A percentile compares a stretch with the other conserved stretches of the same genome.
phyloP scores from a whole-genome alignment of 2,888 invertebrate species.

The Caenorhabditis angaria region DNA sequence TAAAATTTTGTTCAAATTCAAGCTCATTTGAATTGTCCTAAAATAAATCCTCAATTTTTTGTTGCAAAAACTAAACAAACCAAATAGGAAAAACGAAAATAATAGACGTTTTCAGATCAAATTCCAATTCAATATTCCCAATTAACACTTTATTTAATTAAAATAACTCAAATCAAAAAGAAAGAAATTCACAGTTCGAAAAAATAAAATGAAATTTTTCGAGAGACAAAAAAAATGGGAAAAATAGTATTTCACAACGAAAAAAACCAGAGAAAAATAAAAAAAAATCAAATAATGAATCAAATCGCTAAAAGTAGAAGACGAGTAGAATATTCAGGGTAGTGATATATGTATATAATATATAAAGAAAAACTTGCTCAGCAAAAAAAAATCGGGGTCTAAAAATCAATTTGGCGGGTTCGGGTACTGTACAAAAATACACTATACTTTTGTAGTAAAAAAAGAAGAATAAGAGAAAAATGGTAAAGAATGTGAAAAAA shows the following conservation, averaged over 20 bases:
- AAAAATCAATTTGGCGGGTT: no score
- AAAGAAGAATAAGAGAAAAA: neutral
- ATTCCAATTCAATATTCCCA: neutral
- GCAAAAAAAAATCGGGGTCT: slow-evolving; percentile 2
- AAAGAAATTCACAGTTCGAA: no score
- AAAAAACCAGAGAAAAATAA: neutral
- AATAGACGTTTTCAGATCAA: neutral
- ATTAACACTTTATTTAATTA: neutral
- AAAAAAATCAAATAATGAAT: no score
- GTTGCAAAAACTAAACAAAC: no score
- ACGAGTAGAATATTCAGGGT: no score
- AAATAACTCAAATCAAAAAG: neutral
- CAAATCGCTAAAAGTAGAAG: neutral
- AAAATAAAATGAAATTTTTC: no score
- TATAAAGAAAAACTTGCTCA: neutral
- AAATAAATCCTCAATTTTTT: no score
- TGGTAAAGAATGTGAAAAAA: neutral
- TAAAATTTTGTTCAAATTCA: neutral
- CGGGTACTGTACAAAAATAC: slow-evolving; percentile 2
- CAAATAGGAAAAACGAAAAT: neutral
- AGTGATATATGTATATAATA: neutral
- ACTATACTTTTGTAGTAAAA: neutral
- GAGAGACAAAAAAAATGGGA: neutral
- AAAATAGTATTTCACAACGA: neutral
- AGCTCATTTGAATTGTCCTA: no score